Base-by-base conservation (phyloP, 2,797 vertebrate genomes). In the Chaenodraco wilsoni region DNA sequence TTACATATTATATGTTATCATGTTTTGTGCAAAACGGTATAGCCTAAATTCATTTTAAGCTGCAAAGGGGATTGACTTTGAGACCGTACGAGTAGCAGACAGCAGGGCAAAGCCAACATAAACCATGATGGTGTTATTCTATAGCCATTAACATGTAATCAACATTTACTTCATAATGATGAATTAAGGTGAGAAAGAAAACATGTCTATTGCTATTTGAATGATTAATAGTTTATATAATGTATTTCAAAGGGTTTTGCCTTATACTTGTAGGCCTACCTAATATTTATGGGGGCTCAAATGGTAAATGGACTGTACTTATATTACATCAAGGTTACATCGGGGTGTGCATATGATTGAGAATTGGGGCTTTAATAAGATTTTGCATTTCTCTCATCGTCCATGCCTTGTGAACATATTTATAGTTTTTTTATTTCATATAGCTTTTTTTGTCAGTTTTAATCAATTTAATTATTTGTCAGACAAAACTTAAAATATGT, bases 181-280 rank as follows among this genome's bases (percentile, higher is more conserved):
- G 33, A 37, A 37, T 37, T 37, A 37, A 37, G 33, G 33, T 8
- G 33, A 37, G 33, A 37, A 37, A 37, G 8, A 37, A 37, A 37
- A 37, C 33, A 37, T 37, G 8, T 37, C 33, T 37, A 37, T 37
- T 37, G 33, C 33, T 37, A 37, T 37, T 37, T 37, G 6, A 37
- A 49, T 56, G 55, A 74, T 67, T 19, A 73, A 51, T 7, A 56
- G 61, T 40, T 69, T 67, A 64, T 70, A 31, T 71, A 50, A 48
- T n/a, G 41, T 64, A 5, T 76, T 68, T 57, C 57, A 10, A 41
- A n/a, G 50, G 9, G 41, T 23, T 67, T 81, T 76, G 69, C 21
- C 9, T 12, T 64, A 51, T 72, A 70, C n/a, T 48, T 27, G 48
- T 55, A 37, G 33, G 33, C 33, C 33, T 37, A 37, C 33, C 33